These are phyloP conservation scores for Amblyraja radiata DNA, from an alignment of 2,797 vertebrate species.

Conservation along the genomic window DNA sequence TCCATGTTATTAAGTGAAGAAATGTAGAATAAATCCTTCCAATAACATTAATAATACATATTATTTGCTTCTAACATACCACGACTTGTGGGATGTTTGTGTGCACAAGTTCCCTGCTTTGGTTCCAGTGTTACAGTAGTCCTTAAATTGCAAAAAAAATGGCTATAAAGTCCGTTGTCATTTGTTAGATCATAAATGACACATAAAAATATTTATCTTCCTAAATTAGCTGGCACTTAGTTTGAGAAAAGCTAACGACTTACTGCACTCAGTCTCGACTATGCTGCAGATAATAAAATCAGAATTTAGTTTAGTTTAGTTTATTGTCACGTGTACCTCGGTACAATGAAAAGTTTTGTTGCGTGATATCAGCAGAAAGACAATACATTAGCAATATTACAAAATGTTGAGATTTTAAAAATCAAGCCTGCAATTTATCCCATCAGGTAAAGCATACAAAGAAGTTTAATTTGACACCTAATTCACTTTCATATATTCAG, in stretches of 20 bases:
- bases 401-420: too few species aligned
- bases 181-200: neutral
- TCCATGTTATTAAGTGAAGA: neutral
- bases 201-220: neutral
- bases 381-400: too few species aligned
- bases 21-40: neutral
- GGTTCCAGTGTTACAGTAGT: neutral
- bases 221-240: neutral
- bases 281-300: neutral
- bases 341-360: too few species aligned
- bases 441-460: too few species aligned
- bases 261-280: neutral
- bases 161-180: neutral
- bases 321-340: too few species aligned
- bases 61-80: neutral
- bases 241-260: neutral
- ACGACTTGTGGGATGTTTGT: neutral
- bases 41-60: neutral
- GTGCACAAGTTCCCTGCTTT: neutral
- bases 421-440: too few species aligned
- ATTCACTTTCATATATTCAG: too few species aligned
- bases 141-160: neutral
- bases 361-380: too few species aligned
- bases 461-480: too few species aligned
- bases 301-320: too few species aligned